Evolutionary conservation across 2,797 vertebrate genomes (phyloP).

Genomic region (Melanotaenia nigrans): DNA sequence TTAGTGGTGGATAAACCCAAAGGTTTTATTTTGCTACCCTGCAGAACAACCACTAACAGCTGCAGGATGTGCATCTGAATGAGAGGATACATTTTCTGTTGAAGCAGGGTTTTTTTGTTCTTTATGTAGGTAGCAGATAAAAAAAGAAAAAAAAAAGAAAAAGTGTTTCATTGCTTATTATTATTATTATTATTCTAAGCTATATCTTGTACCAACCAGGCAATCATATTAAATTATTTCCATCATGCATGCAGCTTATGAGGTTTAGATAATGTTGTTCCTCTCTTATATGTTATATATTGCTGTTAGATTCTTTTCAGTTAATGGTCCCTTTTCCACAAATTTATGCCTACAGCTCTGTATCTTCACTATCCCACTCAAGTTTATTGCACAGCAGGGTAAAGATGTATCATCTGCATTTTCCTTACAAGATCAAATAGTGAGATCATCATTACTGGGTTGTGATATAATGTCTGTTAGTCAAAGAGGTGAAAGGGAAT

Average conservation of each 20-base stretch:
- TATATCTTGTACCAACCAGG: background rate
- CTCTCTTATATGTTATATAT: background rate
- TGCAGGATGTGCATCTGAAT: conserved; percentile 11
- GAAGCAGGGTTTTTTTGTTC: conserved; percentile 12
- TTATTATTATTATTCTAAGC: background rate
- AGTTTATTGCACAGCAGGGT: conserved; percentile 1
- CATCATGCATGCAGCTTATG: no score
- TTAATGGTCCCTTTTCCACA: background rate
- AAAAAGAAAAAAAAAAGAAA: no score
- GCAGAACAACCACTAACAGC: conserved; percentile 17
- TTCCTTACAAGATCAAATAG: conserved; percentile 16
- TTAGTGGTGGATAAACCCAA: conserved; percentile 22
- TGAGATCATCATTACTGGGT: conserved; percentile 65
- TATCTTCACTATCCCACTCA: background rate
- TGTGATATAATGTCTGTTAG: conserved; percentile 82
- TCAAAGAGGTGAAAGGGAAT: conserved; percentile 79
- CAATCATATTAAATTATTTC: no score
- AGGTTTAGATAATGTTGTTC: no score
- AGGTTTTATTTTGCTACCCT: conserved; percentile 16
- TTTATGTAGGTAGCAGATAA: background rate
- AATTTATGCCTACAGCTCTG: conserved; percentile 1
- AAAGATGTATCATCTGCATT: conserved; percentile 10
- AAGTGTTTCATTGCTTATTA: no score
- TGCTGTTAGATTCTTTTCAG: background rate
- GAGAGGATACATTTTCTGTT: conserved; percentile 25